Conservation (phyloP, 2,888 invertebrate species). For the Sinodicranocentrus sp. region DNA sequence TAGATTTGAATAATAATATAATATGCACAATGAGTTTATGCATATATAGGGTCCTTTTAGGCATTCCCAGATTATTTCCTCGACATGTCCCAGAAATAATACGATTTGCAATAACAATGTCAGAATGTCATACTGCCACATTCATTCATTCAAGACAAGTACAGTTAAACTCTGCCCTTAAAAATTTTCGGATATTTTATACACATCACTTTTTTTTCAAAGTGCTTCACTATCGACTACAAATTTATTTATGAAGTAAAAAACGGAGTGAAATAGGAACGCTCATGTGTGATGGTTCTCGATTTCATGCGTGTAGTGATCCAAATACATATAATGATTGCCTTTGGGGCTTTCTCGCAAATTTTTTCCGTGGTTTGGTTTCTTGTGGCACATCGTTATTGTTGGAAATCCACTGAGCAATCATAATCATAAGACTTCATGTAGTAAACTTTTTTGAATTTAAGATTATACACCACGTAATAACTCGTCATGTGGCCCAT, state of each 20-base stretch:
- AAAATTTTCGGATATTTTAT: slow-evolving; percentile 5
- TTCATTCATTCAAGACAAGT: slow-evolving; percentile 31
- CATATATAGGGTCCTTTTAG: too few relatives aligned
- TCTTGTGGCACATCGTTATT: background rate
- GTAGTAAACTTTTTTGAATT: background rate
- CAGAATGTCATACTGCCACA: slow-evolving; percentile 52
- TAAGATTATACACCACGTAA: background rate
- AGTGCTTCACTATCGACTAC: too few relatives aligned
- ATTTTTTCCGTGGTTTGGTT: slow-evolving; percentile 6
- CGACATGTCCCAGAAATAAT: slow-evolving; percentile 55
- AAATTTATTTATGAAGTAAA: too few relatives aligned
- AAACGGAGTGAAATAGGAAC: too few relatives aligned
- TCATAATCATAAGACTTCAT: background rate
- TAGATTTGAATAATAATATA: background rate
- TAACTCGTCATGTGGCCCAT: slow-evolving; percentile 10
- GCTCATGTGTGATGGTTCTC: too few relatives aligned
- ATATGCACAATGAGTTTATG: background rate
- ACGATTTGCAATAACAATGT: slow-evolving; percentile 29
- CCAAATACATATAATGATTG: slow-evolving; percentile 26
- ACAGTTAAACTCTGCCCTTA: slow-evolving; percentile 48
- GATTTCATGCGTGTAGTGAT: slow-evolving; percentile 19
- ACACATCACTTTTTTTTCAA: background rate
- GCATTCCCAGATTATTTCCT: too few relatives aligned
- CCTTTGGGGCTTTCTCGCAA: slow-evolving; percentile 28
- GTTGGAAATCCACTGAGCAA: slow-evolving; percentile 8